Evolutionary conservation across 2,797 vertebrate species (phyloP).

Genomic region (Enteromius anoplus): DNA sequence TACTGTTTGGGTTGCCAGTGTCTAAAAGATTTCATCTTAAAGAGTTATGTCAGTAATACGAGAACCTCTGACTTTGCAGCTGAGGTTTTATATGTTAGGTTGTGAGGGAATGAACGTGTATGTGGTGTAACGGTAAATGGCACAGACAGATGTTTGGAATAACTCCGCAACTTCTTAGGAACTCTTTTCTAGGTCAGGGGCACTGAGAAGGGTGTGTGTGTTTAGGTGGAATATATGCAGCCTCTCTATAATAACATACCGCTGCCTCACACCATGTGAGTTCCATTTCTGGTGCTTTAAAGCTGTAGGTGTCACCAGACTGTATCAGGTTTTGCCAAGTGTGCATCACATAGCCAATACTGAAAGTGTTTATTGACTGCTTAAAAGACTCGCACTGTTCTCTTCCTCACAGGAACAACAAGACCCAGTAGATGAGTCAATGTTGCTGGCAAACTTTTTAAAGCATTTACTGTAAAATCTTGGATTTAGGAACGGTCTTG

Average conservation of each 20-base stretch:
- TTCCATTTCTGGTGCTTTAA: conserved; percentile 30
- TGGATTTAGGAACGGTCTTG: not conserved
- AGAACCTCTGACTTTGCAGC: conserved; percentile 13
- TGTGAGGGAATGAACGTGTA: conserved; percentile 2
- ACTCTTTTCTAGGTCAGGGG: conserved; percentile 57
- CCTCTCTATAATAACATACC: not conserved
- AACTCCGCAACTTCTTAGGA: conserved; percentile 40
- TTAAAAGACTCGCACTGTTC: not conserved
- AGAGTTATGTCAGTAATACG: conserved; percentile 13
- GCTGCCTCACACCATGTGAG: conserved; percentile 15
- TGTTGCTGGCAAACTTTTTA: conserved; percentile 2
- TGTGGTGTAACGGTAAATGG: conserved; percentile 46
- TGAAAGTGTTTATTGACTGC: conserved; percentile 27
- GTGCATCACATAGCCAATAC: conserved; percentile 31
- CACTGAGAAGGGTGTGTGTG: conserved; percentile 36
- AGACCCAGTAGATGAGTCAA: conserved; percentile 16
- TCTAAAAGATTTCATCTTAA: conserved; percentile 20
- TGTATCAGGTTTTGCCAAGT: conserved; percentile 42
- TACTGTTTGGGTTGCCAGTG: conserved; percentile 23
- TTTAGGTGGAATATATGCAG: conserved; percentile 15
- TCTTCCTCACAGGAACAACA: not conserved
- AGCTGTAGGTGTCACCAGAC: conserved; percentile 35
- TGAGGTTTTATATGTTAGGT: conserved; percentile 34
- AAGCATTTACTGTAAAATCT: not conserved
- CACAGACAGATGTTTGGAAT: conserved; percentile 53